Base-by-base conservation (phyloP, 2,797 vertebrate genomes). In the Choloepus didactylus region DNA sequence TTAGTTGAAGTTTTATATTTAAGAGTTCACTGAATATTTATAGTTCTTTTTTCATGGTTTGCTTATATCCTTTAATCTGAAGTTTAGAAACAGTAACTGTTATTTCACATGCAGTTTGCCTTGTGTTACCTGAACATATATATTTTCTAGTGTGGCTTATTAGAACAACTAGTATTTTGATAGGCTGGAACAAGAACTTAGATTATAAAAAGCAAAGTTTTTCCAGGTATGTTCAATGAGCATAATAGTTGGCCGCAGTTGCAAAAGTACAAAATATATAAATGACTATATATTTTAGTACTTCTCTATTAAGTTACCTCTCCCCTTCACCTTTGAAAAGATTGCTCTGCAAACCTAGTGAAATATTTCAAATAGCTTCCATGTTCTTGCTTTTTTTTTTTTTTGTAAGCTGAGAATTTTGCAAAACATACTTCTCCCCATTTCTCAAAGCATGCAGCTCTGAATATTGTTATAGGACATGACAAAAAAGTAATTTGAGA, bases 21-120 rank as follows among this genome's bases (percentile, higher is more conserved):
- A 82, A 81, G 38, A 96, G 95, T 96, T 82, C 23, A 89, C 16
- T 21, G 29, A 60, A 62, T 92, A 85, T 73, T 5, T 73, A 10
- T 85, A 64, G 5, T 7, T 25, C 11, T 62, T 87, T 49, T 84
- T 69, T 73, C 21, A 92, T 21, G 2, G 6, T 56, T 87, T 70
- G 1, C 35, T 84, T 23, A 67, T 87, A 96, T 62, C 0, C 7
- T 95, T 80, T 88, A 56, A 76, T 67, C 6, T 75, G 6, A 62
- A 91, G 21, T 89, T 95, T 82, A 82, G 4, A 91, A 29, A 73
- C 14, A 14, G 1, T 67, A 38, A 73, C 18, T 54, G 9, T 27
- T 92, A 75, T 69, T 93, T 87, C 35, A 80, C 10, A 27, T 67
- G 6, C 1, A 66, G 76, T 81, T 87, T 93, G 60, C 21, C 21